A percentile compares a stretch with the other conserved stretches of the same genome.
Conservation (phyloP, 2,113 vertebrate species). For the Pogona vitticeps region DNA sequence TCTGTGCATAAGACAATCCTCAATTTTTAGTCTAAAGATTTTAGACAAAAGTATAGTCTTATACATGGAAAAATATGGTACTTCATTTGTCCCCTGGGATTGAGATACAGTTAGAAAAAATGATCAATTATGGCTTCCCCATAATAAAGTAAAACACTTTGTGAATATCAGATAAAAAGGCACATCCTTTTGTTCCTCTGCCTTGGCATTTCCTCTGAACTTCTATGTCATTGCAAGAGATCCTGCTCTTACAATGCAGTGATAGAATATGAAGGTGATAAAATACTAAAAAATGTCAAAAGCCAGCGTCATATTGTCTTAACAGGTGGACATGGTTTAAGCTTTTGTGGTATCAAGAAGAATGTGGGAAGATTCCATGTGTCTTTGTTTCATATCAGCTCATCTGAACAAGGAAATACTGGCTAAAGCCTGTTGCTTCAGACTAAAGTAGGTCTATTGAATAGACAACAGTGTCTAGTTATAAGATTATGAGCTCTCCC, state of each 20-base stretch:
- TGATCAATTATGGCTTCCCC: conserved; percentile 7
- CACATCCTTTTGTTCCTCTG: conserved; percentile 2
- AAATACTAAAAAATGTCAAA: not conserved
- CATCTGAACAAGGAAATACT: not conserved
- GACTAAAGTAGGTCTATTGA: too few relatives aligned
- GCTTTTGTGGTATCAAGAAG: not conserved
- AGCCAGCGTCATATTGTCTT: not conserved
- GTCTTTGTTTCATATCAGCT: not conserved
- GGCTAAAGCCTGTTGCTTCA: not conserved
- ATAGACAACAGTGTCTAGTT: too few relatives aligned
- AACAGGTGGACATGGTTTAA: not conserved
- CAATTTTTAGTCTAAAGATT: too few relatives aligned
- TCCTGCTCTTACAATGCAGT: not conserved
- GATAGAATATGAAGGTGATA: not conserved
- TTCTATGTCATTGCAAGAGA: not conserved
- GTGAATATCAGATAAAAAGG: not conserved
- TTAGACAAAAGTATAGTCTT: too few relatives aligned
- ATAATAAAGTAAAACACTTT: conserved; percentile 14
- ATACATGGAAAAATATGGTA: too few relatives aligned
- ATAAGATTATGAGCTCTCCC: too few relatives aligned
- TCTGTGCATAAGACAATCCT: too few relatives aligned
- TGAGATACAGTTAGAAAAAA: not conserved
- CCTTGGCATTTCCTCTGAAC: not conserved
- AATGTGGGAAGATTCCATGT: not conserved
- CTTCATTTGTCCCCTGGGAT: not conserved